Base-by-base conservation (phyloP, 2,797 vertebrate genomes). In the Parauchenoglanis ngamensis region DNA sequence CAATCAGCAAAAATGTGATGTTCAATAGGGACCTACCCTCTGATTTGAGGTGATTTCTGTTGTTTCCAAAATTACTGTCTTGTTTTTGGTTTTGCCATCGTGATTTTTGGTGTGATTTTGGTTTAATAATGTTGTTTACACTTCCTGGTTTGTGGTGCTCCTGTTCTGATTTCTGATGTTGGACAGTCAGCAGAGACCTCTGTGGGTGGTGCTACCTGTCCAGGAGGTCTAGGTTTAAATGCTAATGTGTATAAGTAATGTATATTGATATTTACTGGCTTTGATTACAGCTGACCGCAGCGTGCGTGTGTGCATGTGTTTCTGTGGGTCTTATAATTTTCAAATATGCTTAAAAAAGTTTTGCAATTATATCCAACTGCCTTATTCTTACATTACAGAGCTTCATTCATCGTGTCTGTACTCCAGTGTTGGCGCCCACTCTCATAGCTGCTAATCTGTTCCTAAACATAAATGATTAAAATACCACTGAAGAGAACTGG, bases 391-490 rank as follows among this genome's bases (percentile, higher is more conserved):
- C 10, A 79, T 40, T 59, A 21, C 54, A 40, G 52, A 79, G 10
- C 54, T 76, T 61, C 25, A 13, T 12, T 52, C 6, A 5, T 44
- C 1, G 1, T 25, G n/a, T 17, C 40, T 46, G 61, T 31, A 35
- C 19, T 85, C n/a, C 31, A 67, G 54, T 65, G 28, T 67, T 46
- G 56, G 40, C 1, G 8, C 7, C 12, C 25, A 21, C 23, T n/a
- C 4, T 75, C 23, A 59, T 40, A 49, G 68, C 40, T 46, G 6
- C 13, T 63, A 85, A 72, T 40, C 67, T 57, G 6, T 8, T 76
- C 8, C 72, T 35, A 65, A 77, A 54, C 59, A 77, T 54, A 63
- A 63, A 85, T 77, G 44, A 31, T 76, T 84, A 46, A 49, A 76
- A 76, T 52, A 61, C 23, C 56, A 75, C 54, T 57, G 19, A 40